Conservation (phyloP, 2,888 invertebrate genomes). For the Metallyticus violacea region DNA sequence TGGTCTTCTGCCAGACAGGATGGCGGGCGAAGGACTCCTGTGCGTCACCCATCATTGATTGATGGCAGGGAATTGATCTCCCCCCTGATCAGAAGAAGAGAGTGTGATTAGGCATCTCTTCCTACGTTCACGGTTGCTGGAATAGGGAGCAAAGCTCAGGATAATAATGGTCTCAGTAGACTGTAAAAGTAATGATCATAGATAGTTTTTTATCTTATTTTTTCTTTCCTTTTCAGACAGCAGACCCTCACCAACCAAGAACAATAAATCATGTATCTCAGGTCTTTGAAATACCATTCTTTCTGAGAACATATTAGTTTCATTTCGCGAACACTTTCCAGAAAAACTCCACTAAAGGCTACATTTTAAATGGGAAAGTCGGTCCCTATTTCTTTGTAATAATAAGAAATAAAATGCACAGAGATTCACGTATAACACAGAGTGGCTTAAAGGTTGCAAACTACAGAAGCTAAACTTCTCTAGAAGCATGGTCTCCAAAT, state of each 20-base stretch:
- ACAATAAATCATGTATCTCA: not conserved
- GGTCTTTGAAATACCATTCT: not conserved
- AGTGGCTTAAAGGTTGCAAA: too few relatives aligned
- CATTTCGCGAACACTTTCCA: not conserved
- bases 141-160: not conserved
- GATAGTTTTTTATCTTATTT: not conserved
- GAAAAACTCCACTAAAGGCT: not conserved
- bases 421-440: too few relatives aligned
- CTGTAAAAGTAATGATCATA: not conserved
- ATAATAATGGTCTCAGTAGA: not conserved
- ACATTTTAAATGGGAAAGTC: too few relatives aligned
- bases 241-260: not conserved
- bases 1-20: not conserved
- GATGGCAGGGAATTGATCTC: not conserved
- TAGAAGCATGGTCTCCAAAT: too few relatives aligned
- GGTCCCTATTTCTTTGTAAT: too few relatives aligned
- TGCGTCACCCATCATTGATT: not conserved
- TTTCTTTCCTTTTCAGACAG: not conserved
- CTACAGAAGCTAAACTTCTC: too few relatives aligned
- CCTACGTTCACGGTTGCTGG: not conserved
- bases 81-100: not conserved
- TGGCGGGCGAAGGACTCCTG: not conserved
- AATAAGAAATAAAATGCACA: too few relatives aligned
- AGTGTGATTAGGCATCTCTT: not conserved
- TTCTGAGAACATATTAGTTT: not conserved